These are phyloP conservation scores for Bubo scandiacus DNA, from an alignment of 2,113 vertebrate species.

Conservation along the genomic window DNA sequence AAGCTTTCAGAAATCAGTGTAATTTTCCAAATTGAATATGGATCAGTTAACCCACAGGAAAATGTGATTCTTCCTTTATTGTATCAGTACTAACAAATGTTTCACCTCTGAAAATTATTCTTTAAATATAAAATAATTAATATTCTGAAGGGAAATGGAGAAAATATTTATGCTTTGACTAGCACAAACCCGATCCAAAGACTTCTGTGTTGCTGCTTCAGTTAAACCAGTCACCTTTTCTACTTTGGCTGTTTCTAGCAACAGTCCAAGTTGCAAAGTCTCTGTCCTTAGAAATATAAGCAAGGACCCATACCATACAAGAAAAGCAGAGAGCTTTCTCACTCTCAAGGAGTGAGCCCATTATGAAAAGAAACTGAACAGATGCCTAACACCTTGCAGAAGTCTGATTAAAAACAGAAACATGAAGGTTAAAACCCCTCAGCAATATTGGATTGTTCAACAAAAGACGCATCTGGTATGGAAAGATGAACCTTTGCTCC, in stretches of 20 bases:
- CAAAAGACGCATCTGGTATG: not conserved
- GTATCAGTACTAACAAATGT: not conserved
- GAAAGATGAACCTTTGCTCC: slow-evolving; percentile 25
- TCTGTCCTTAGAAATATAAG: not conserved
- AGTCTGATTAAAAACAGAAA: not conserved
- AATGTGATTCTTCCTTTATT: not conserved
- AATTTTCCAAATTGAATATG: not conserved
- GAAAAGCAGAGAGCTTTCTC: not conserved
- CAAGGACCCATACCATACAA: not conserved
- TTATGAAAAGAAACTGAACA: not conserved
- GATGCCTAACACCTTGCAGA: not conserved
- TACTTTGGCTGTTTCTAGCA: not conserved
- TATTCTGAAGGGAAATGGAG: not conserved
- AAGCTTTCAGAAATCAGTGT: not conserved
- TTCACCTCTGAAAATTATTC: not conserved
- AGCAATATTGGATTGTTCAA: not conserved
- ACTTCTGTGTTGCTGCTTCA: not conserved
- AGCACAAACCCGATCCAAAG: not conserved
- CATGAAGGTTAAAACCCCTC: not conserved
- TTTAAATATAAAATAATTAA: not conserved
- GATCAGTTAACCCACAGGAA: not conserved
- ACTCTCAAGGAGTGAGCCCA: not conserved
- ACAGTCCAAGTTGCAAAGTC: not conserved
- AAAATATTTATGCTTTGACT: not conserved
- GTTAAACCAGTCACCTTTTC: not conserved